Conservation (phyloP, 1,140 invertebrate genomes). For the Patella vulgata region DNA sequence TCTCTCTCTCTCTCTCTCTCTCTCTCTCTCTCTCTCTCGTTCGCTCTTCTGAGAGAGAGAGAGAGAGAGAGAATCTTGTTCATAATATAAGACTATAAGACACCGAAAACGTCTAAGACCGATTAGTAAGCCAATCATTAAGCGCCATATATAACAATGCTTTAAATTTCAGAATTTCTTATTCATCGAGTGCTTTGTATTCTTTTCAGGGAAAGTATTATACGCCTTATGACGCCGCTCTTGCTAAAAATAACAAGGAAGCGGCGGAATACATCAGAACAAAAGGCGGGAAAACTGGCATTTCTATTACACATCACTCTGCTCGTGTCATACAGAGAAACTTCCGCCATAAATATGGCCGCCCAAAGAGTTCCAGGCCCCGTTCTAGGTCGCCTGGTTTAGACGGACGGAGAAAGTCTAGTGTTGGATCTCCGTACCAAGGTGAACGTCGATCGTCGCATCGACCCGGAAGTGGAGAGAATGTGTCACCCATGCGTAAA, state of each 20-base stretch:
- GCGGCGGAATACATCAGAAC: slow-evolving; percentile 93
- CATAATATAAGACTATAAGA: too few species aligned
- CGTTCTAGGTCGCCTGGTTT: neutral
- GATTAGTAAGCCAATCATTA: too few species aligned
- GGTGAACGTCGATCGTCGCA: too few species aligned
- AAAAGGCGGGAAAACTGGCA: slow-evolving; percentile 76
- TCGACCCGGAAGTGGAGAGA: too few species aligned
- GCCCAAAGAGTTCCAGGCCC: neutral
- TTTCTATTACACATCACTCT: slow-evolving; percentile 23
- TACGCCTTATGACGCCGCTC: slow-evolving; percentile 90
- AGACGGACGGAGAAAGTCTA: too few species aligned
- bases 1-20: neutral
- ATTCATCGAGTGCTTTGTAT: too few species aligned
- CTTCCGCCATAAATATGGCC: slow-evolving; percentile 3
- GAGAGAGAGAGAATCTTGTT: slow-evolving; percentile 1
- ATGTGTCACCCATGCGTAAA: slow-evolving; percentile 8
- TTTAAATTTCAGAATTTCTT: neutral
- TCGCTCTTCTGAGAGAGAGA: neutral
- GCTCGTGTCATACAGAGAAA: slow-evolving; percentile 45
- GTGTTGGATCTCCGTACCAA: too few species aligned
- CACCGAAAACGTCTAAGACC: too few species aligned
- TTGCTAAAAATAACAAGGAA: slow-evolving; percentile 84
- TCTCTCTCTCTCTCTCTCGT: slow-evolving; percentile 1
- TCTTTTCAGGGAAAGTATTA: slow-evolving; percentile 67
- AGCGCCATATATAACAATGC: neutral